Evolutionary conservation across 2,113 vertebrate species (phyloP), one percentile per base, ranked within the genome.

Genomic region (Panthera uncia): DNA sequence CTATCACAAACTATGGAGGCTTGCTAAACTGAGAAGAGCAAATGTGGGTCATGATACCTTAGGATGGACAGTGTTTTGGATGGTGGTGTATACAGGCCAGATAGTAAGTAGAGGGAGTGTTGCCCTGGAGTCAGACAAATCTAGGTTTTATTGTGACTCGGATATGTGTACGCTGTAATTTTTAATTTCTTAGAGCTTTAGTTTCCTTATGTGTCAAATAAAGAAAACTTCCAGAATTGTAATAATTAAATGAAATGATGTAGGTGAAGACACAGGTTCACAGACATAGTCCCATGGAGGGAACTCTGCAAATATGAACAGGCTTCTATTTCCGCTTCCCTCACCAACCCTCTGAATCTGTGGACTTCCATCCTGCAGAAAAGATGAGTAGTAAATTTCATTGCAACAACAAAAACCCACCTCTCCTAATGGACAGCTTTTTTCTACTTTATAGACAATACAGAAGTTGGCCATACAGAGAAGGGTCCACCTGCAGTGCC

Each of bases 401-500:
- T 0, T 29, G 45, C 0, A 29, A 57, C 50, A 29, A 29, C 36
- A 45, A 38, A 38, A 21, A 18, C 0, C 4, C 57, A 18, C 0
- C 13, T 73, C 83, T 48, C 25, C 71, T 96, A 89, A 97, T 18
- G 4, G 50, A 96, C 21, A 74, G 2, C 25, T 5, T 94, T 95
- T 0, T 96, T 98, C 71, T 97, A 13, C 55, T 98, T 97, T 98
- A 63, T 93, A 99, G 99, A 57, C 99, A 99, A 36, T 99, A 98
- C 90, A 97, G 97, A 68, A 98, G 73, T 14, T 57, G 90, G 95
- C 99, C 99, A 7, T 99, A 99, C 45, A 52, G 90, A 86, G 85
- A 10, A 80, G 99, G 99, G 91, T 29, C 3, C 31, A n/a, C 97
- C 5, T 99, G 99, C 74, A 98, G 98, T 73, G 66, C 95, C 55